phyloP scores from a whole-genome alignment of 35 echinoderm and acorn worm genomes.

The Apostichopus parvimensis region DNA sequence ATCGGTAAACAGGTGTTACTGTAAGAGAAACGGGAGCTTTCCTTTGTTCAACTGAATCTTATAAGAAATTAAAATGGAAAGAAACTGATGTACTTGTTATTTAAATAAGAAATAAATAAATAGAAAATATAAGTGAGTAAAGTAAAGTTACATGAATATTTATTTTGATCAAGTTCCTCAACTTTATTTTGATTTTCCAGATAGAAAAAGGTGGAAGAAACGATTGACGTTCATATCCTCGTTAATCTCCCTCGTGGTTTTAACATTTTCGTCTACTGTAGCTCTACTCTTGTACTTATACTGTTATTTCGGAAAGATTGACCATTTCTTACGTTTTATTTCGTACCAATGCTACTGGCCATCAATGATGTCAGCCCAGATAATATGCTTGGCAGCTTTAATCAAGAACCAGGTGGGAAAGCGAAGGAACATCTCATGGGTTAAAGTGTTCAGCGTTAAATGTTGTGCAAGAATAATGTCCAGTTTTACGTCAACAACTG shows the following conservation, averaged over 20 bases:
- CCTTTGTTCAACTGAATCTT: too few species aligned
- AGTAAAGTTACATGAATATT: too few species aligned
- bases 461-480: neutral
- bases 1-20: too few species aligned
- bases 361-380: neutral
- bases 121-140: too few species aligned
- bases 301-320: neutral
- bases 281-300: neutral
- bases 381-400: neutral
- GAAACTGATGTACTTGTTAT: too few species aligned
- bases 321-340: conserved; percentile 5
- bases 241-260: neutral
- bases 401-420: neutral
- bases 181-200: too few species aligned
- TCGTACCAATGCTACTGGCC: conserved; percentile 7
- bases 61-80: too few species aligned
- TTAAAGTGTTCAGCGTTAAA: neutral
- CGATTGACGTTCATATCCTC: neutral
- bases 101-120: too few species aligned
- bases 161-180: too few species aligned
- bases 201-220: neutral
- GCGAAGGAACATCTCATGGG: neutral
- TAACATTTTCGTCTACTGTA: neutral
- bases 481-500: neutral
- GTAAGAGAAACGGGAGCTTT: too few species aligned